These are phyloP conservation scores for Cheirogaleus major DNA, from an alignment of 2,797 vertebrate genomes.

Conservation along the genomic window DNA sequence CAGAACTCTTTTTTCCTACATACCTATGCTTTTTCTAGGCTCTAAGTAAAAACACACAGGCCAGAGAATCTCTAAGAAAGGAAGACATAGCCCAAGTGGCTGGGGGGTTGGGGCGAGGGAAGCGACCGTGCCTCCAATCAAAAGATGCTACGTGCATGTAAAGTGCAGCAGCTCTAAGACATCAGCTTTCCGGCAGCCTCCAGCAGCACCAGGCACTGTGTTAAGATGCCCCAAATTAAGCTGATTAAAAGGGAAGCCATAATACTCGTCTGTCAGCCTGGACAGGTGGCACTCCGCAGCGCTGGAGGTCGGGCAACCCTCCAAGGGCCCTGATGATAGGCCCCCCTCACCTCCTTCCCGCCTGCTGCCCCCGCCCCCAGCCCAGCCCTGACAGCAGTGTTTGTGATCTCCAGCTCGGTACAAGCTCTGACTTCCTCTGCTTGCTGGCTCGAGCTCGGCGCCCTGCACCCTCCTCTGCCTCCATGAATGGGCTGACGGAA, in stretches of 20 bases:
- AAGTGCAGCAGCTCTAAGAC: neutral
- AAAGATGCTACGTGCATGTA: neutral
- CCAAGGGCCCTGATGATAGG: conserved; percentile 46
- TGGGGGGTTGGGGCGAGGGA: neutral
- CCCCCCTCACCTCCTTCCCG: neutral
- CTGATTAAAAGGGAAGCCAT: conserved; percentile 67
- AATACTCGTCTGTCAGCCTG: conserved; percentile 67
- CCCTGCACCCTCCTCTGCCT: conserved; percentile 77
- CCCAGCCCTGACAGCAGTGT: conserved; percentile 57
- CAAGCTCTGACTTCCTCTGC: conserved; percentile 80
- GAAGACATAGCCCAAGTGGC: neutral
- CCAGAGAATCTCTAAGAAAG: neutral
- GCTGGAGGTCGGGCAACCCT: conserved; percentile 67
- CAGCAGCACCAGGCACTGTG: conserved; percentile 10
- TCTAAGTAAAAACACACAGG: neutral
- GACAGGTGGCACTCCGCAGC: conserved; percentile 75
- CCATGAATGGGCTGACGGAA: conserved; percentile 86
- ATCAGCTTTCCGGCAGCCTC: neutral
- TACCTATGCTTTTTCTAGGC: neutral
- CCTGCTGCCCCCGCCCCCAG: neutral
- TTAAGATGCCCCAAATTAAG: conserved; percentile 64
- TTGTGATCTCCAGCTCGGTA: conserved; percentile 67
- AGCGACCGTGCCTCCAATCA: neutral
- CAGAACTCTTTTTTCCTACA: neutral
- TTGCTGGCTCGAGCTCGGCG: conserved; percentile 70